Percentiles rank a stretch among this genome's conserved stretches.
phyloP scores from a whole-genome alignment of 2,888 invertebrate genomes.

The Protophormia terraenovae region DNA sequence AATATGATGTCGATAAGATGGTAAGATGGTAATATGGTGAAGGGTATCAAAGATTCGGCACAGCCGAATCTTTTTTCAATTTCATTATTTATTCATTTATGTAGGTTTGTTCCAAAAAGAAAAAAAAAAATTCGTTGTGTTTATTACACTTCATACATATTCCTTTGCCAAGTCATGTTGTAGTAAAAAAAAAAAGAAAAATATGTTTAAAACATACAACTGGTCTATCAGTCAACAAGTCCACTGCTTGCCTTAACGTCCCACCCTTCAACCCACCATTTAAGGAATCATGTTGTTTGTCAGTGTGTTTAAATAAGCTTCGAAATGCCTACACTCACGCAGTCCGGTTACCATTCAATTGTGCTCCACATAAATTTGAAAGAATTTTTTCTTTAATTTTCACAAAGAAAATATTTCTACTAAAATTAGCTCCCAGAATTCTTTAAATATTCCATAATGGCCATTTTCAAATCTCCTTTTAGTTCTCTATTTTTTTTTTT shows the following conservation, averaged over 20 bases:
- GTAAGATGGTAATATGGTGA: no score
- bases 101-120: not conserved
- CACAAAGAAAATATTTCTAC: no score
- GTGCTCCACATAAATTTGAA: not conserved
- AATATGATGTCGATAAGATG: no score
- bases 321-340: slow-evolving; percentile 43
- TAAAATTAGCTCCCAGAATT: no score
- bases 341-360: not conserved
- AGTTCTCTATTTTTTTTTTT: no score
- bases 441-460: no score
- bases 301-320: slow-evolving; percentile 11
- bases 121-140: slow-evolving; percentile 8
- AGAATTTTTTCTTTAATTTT: not conserved
- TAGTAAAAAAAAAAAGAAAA: not conserved
- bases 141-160: not conserved
- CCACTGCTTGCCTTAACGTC: not conserved
- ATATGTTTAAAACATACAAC: not conserved
- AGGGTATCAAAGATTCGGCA: no score
- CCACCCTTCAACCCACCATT: slow-evolving; percentile 16
- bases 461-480: no score
- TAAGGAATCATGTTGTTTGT: slow-evolving; percentile 13
- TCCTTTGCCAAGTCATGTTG: not conserved
- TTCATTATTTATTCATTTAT: not conserved
- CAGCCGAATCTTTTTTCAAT: not conserved
- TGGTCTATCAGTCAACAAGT: not conserved